Evolutionary conservation across 1,140 invertebrate genomes (phyloP).

Genomic region (Calliopsis andreniformis): DNA sequence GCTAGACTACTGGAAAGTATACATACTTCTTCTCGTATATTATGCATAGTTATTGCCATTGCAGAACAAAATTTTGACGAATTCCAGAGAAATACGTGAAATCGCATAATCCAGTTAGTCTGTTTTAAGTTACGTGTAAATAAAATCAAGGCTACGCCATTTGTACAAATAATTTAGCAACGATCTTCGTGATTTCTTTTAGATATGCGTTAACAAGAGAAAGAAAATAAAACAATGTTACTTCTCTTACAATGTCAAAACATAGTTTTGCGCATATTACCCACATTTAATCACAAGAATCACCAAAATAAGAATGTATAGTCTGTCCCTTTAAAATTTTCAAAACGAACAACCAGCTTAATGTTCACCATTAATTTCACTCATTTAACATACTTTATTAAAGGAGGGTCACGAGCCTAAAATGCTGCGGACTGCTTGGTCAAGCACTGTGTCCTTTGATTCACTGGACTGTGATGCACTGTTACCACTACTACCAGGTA

Average conservation of each 20-base stretch:
- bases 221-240: conserved; percentile 34
- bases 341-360: conserved; percentile 46
- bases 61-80: conserved; percentile 63
- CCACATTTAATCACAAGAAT: conserved; percentile 46
- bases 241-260: conserved; percentile 46
- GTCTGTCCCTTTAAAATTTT: conserved; percentile 46
- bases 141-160: conserved; percentile 51
- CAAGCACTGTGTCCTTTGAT: conserved; percentile 79
- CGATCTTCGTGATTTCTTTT: conserved; percentile 34
- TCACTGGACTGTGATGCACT: conserved; percentile 64
- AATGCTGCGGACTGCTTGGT: conserved; percentile 83
- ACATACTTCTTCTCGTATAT: conserved; percentile 64
- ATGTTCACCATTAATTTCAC: conserved; percentile 65
- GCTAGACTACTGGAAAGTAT: conserved; percentile 70
- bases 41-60: conserved; percentile 75
- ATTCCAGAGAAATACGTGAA: conserved; percentile 42
- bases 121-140: conserved; percentile 54
- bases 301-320: conserved; percentile 47
- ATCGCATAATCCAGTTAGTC: conserved; percentile 53
- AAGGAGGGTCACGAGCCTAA: conserved; percentile 82
- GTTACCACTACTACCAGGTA: conserved; percentile 44
- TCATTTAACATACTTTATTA: conserved; percentile 79
- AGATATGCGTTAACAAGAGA: conserved; percentile 47
- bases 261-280: conserved; percentile 41
- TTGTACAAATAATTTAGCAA: conserved; percentile 65